Evolutionary conservation across 2,113 vertebrate species (phyloP), one percentile per base, ranked within the genome.

Genomic region (Semnornis frantzii): DNA sequence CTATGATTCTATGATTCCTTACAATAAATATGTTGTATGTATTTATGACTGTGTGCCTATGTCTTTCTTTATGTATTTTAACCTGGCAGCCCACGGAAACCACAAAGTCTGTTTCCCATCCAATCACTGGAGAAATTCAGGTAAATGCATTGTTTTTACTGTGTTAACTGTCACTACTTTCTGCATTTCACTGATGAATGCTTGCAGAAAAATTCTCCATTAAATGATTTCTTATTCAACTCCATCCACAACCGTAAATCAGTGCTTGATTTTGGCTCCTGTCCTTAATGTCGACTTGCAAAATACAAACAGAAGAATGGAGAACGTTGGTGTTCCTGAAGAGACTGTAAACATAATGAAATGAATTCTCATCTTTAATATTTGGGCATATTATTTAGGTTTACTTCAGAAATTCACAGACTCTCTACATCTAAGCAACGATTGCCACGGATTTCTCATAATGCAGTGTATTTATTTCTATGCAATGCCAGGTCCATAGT

Each of bases 81-180:
- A 93, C 93, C 94, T 95, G 96, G 24, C 97, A 99, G 99, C 95
- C 98, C 50, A 76, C 98, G 4, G 99, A 99, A 92, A 87, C 93
- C 31, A 82, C 97, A 6, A 99, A 98, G 93, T 91, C 96, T 69
- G 97, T 97, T 94, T 97, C 98, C 62, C 98, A 99, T 97, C 98
- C 98, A 59, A 98, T 99, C 96, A 99, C 98, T 44, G 99, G 99
- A 95, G 99, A 99, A 98, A 99, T 99, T 96, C 99, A 99, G 99
- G 99, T 99, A 95, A 92, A 16, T 62, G 25, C 27, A 7, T 18
- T 19, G 6, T 4, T 93, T 58, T 54, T 88, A 1, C 33, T 80
- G 4, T 27, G 10, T 48, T 73, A 63, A 52, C 37, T 68, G 30
- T 78, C 37, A 27, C 33, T 85, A 17, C 9, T 19, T 19, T 1